A percentile compares a stretch with the other conserved stretches of the same genome.
These are phyloP conservation scores for Drosophila sordidula DNA, from an alignment of 2,888 invertebrate species.

Conservation along the genomic window DNA sequence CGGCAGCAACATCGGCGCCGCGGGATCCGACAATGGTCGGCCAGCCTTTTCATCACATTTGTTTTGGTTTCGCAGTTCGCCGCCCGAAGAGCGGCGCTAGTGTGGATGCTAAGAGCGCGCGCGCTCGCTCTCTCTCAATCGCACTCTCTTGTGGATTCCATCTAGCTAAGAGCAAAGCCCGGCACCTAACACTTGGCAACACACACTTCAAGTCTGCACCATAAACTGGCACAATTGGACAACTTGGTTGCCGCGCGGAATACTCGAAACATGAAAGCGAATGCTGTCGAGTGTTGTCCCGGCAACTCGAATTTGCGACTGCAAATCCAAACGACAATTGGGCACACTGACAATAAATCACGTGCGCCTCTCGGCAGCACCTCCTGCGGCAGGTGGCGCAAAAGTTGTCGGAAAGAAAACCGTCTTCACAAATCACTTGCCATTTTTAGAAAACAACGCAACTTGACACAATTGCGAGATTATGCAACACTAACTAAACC, in stretches of 20 bases:
- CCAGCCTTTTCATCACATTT: slow-evolving; percentile 75
- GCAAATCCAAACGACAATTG: slow-evolving; percentile 35
- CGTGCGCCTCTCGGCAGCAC: slow-evolving; percentile 46
- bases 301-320: slow-evolving; percentile 27
- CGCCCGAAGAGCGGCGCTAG: slow-evolving; percentile 13
- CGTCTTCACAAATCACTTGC: slow-evolving; percentile 66
- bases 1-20: slow-evolving; percentile 42
- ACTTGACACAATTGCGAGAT: slow-evolving; percentile 65
- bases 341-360: slow-evolving; percentile 77
- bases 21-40: slow-evolving; percentile 41
- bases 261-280: slow-evolving; percentile 67
- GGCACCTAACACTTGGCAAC: background rate
- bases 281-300: slow-evolving; percentile 39
- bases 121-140: background rate
- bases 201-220: slow-evolving; percentile 17
- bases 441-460: slow-evolving; percentile 73
- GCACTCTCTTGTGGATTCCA: slow-evolving; percentile 47
- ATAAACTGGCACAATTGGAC: slow-evolving; percentile 62
- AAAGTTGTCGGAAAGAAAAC: slow-evolving; percentile 42
- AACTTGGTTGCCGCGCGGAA: slow-evolving; percentile 25
- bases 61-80: slow-evolving; percentile 82
- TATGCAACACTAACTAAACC: slow-evolving; percentile 66
- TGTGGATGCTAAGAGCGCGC: slow-evolving; percentile 1
- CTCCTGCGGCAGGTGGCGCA: slow-evolving; percentile 14
- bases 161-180: slow-evolving; percentile 57